Evolutionary conservation across 2,888 invertebrate genomes (phyloP).

Genomic region (Siphlonurus alternatus): DNA sequence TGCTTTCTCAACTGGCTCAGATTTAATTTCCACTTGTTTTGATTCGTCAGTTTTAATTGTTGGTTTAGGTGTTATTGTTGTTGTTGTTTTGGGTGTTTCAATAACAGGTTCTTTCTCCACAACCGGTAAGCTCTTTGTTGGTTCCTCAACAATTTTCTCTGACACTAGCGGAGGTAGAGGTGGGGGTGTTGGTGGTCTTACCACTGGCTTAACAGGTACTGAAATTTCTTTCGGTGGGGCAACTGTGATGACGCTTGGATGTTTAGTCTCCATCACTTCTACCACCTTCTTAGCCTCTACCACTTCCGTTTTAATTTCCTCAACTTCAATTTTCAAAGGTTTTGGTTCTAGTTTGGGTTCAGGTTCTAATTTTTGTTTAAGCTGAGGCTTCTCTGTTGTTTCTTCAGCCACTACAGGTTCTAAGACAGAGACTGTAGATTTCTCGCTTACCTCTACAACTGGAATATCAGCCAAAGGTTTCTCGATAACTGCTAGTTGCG

Average conservation of each 20-base stretch:
- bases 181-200: neutral
- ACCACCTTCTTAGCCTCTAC: no score
- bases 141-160: neutral
- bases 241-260: neutral
- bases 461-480: no score
- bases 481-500: no score
- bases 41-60: constrained; percentile 2
- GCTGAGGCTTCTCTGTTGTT: neutral
- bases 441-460: no score
- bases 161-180: neutral
- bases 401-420: neutral
- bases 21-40: neutral
- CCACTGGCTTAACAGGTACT: neutral
- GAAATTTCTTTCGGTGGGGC: neutral
- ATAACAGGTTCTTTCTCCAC: constrained; percentile 30
- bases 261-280: neutral
- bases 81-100: neutral
- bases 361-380: no score
- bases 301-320: no score
- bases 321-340: neutral
- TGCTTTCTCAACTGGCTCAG: neutral
- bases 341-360: neutral
- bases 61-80: neutral
- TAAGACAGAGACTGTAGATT: neutral
- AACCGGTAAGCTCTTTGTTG: constrained; percentile 13